Conservation (phyloP, 2,113 vertebrate species). For the Syngnathus typhle region DNA sequence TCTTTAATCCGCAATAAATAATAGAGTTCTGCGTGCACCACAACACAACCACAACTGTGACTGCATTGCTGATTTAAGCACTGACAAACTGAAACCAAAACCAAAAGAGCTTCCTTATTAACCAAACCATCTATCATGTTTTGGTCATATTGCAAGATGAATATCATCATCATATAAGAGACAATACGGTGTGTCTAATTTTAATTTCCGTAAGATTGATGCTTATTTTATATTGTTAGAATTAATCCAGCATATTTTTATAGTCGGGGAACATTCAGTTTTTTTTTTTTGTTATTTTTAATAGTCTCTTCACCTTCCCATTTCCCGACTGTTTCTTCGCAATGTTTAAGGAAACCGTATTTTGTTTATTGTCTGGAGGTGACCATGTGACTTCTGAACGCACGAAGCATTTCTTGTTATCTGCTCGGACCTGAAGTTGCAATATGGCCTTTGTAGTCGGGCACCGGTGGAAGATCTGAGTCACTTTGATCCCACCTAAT, state of each 20-base stretch:
- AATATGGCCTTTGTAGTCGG: conserved; percentile 73
- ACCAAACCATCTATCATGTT: not conserved
- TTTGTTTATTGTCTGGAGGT: conserved; percentile 49
- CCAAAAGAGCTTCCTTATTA: not conserved
- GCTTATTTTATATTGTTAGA: too few species aligned
- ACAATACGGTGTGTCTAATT: too few species aligned
- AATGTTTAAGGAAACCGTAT: conserved; percentile 26
- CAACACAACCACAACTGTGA: not conserved
- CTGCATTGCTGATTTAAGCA: not conserved
- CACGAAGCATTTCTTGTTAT: conserved; percentile 70
- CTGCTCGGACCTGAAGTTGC: conserved; percentile 61
- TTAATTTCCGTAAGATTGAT: too few species aligned
- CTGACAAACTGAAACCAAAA: not conserved
- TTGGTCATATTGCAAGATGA: not conserved
- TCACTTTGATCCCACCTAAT: conserved; percentile 74
- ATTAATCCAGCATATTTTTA: too few species aligned
- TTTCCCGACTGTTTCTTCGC: not conserved
- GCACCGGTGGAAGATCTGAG: conserved; percentile 65
- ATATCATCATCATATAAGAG: too few species aligned
- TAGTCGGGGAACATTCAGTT: too few species aligned
- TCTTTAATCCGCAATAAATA: not conserved
- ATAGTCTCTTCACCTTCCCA: not conserved
- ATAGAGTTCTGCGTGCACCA: not conserved
- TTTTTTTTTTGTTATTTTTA: too few species aligned
- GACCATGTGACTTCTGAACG: conserved; percentile 65